Evolutionary conservation across 2,797 vertebrate species (phyloP).

Genomic region (Centroberyx gerrardi): DNA sequence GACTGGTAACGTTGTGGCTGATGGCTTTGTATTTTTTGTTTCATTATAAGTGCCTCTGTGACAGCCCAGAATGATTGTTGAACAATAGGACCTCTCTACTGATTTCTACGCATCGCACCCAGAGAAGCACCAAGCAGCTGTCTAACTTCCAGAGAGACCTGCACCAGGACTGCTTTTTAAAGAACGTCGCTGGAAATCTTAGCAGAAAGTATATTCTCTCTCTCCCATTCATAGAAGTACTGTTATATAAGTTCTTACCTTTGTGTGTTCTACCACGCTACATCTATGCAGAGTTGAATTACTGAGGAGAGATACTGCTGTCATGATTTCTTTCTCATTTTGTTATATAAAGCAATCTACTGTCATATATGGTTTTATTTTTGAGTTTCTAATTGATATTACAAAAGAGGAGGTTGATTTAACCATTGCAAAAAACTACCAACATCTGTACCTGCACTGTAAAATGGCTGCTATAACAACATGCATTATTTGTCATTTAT

Average conservation of each 20-base stretch:
- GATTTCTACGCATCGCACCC: slow-evolving; percentile 22
- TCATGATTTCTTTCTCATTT: slow-evolving; percentile 38
- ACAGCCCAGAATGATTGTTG: slow-evolving; percentile 59
- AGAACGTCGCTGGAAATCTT: slow-evolving; percentile 24
- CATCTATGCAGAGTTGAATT: slow-evolving; percentile 76
- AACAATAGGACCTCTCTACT: slow-evolving; percentile 42
- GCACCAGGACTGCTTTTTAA: neutral
- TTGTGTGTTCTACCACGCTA: slow-evolving; percentile 76
- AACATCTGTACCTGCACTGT: slow-evolving; percentile 53
- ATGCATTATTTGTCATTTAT: slow-evolving; percentile 14
- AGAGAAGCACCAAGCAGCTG: slow-evolving; percentile 32
- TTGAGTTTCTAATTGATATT: slow-evolving; percentile 12
- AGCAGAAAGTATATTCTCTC: slow-evolving; percentile 18
- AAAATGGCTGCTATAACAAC: slow-evolving; percentile 48
- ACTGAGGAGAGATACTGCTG: slow-evolving; percentile 61
- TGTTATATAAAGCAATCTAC: slow-evolving; percentile 23
- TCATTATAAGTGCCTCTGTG: slow-evolving; percentile 78
- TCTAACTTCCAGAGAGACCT: neutral
- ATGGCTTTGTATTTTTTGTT: slow-evolving; percentile 13
- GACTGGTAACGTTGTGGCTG: slow-evolving; percentile 24
- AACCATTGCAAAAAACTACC: slow-evolving; percentile 38
- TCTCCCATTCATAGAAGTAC: slow-evolving; percentile 51
- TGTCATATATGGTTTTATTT: slow-evolving; percentile 18
- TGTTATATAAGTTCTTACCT: slow-evolving; percentile 69
- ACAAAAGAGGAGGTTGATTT: slow-evolving; percentile 5